Base-by-base conservation (phyloP, 2,113 vertebrate genomes). In the Elachura formosa region DNA sequence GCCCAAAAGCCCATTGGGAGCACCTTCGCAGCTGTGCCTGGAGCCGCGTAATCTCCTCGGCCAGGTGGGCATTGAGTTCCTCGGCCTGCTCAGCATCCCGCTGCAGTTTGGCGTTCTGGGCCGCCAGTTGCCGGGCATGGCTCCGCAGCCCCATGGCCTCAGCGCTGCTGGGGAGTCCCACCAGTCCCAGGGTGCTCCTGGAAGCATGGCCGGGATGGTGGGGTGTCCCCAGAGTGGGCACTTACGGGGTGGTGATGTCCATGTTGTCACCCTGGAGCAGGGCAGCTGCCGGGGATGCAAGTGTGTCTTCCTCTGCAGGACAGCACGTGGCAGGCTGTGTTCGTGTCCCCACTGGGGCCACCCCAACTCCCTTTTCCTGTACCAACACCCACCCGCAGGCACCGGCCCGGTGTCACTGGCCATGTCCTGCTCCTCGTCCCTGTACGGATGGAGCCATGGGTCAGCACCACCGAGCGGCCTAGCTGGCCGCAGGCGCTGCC, bases 251-350 rank as follows among this genome's bases (percentile, higher is more conserved):
- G 11, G 31, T 7, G 36, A 25, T 1, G 1, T 91, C 89, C 2
- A 0, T 0, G 38, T 28, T 3, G 14, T 59, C 51, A 8, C 49
- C 43, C 38, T 64, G 38, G 20, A n/a, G 62, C 75, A 14, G 36
- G 5, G 41, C 0, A 0, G 48, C 33, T 15, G 61, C 48, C 11
- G 14, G 56, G 41, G 23, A 36, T 2, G 10, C 0, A 0, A 0
- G 6, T 23, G 29, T 14, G 0, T 51, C 38, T 2, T 59, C 40
- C 9, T 24, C 46, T 36, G 28, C 1, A 3, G 18, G 48, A n/a
- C 1, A 15, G 48, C 17, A 23, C 25, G 9, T 8, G 3, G 45
- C 7, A 3, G 16, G 18, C 43, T 33, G 22, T 6, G 9, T 23
- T 40, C 5, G 24, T 17, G 41, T 23, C 26, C 36, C 58, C 34